Conservation (phyloP, 2,797 vertebrate genomes). For the Delichon dasypus region DNA sequence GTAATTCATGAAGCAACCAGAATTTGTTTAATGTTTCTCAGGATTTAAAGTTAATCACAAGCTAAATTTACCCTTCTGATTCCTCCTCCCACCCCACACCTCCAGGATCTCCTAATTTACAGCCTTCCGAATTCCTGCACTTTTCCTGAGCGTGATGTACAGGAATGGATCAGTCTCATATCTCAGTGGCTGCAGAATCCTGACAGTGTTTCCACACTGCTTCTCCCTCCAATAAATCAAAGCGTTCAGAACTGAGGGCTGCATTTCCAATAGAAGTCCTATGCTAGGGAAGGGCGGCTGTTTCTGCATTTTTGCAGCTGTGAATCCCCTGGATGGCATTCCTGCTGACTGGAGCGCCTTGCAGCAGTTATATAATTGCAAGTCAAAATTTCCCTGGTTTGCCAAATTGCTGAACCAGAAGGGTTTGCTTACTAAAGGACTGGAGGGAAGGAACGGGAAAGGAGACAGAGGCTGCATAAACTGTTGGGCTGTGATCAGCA, state of each 20-base stretch:
- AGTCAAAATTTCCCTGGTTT: conserved; percentile 32
- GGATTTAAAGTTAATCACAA: conserved; percentile 37
- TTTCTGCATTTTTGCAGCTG: not conserved
- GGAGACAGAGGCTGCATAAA: not conserved
- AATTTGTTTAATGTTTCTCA: not conserved
- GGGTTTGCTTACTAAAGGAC: conserved; percentile 53
- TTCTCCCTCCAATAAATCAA: conserved; percentile 58
- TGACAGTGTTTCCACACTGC: conserved; percentile 58
- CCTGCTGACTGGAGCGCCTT: conserved; percentile 47
- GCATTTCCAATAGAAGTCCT: not conserved
- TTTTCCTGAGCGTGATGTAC: conserved; percentile 34
- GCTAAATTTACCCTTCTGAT: not conserved
- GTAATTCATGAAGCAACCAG: not conserved
- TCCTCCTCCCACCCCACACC: conserved; percentile 20
- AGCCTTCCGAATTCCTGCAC: conserved; percentile 1
- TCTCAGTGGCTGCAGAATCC: conserved; percentile 39
- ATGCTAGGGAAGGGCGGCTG: not conserved
- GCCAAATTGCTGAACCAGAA: conserved; percentile 58
- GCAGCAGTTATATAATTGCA: conserved; percentile 46
- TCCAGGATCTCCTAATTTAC: conserved; percentile 55
- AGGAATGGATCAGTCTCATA: not conserved
- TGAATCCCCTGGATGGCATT: conserved; percentile 28
- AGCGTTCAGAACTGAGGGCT: not conserved
- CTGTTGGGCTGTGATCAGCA: conserved; percentile 6
- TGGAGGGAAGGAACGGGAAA: conserved; percentile 10